A percentile compares a stretch with the other conserved stretches of the same genome.
These are phyloP conservation scores for Julus scandinavius DNA, from an alignment of 2,888 invertebrate species.

Conservation along the genomic window DNA sequence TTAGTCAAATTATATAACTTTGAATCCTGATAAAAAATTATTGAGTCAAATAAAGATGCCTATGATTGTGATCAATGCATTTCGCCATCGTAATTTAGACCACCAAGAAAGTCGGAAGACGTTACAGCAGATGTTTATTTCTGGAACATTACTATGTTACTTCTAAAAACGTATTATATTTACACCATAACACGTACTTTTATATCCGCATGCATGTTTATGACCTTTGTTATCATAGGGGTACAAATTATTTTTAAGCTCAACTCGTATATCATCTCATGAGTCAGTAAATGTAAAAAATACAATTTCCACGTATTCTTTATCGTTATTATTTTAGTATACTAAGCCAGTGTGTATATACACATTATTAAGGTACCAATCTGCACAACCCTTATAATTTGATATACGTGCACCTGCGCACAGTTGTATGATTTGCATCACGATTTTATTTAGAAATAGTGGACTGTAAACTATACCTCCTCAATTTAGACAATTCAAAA, in stretches of 20 bases:
- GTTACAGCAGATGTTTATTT: background rate
- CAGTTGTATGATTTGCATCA: background rate
- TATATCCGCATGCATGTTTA: background rate
- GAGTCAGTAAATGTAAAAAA: background rate
- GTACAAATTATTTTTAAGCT: background rate
- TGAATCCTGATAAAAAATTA: too few relatives aligned
- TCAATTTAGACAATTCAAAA: background rate
- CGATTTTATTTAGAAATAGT: background rate
- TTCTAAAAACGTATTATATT: background rate
- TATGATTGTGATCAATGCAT: too few relatives aligned
- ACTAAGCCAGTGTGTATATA: background rate
- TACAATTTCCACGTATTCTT: background rate
- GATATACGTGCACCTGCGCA: background rate
- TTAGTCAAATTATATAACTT: too few relatives aligned
- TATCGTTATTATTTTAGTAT: background rate
- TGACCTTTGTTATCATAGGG: background rate
- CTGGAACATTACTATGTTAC: background rate
- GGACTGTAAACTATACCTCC: background rate
- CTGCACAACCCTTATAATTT: conserved; percentile 17
- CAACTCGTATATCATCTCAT: background rate
- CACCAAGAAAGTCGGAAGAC: background rate
- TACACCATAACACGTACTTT: background rate
- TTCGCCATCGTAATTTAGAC: background rate
- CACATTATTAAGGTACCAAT: background rate
- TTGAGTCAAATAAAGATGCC: too few relatives aligned